phyloP scores from a whole-genome alignment of 30 jellyfish, hydroid and myxozoan species.

The Aurelia sp. region DNA sequence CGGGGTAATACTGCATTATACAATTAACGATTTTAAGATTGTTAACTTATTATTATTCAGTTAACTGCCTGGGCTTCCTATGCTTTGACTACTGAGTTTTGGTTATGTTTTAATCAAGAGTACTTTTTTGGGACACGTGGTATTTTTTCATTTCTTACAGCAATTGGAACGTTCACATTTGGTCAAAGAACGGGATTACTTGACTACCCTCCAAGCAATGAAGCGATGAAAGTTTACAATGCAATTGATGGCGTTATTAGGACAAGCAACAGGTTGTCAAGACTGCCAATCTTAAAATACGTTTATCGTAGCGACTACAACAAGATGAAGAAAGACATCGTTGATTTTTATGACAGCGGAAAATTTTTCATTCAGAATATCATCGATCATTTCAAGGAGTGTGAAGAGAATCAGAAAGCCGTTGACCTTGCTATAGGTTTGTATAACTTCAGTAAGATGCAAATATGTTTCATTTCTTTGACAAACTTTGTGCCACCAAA shows the following conservation, averaged over 20 bases:
- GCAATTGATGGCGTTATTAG: background rate
- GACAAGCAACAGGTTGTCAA: background rate
- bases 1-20: too few relatives aligned
- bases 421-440: background rate
- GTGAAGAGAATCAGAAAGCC: background rate
- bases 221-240: background rate
- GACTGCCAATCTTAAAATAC: background rate
- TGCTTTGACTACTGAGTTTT: too few relatives aligned
- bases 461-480: too few relatives aligned
- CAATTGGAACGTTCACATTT: background rate
- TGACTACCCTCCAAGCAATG: background rate
- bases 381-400: background rate
- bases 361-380: background rate
- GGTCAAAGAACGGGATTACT: background rate
- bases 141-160: background rate
- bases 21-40: too few relatives aligned
- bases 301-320: background rate
- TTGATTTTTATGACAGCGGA: slow-evolving; percentile 2
- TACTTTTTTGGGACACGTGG: too few relatives aligned
- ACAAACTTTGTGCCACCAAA: too few relatives aligned
- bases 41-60: too few relatives aligned
- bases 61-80: too few relatives aligned
- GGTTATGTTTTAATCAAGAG: too few relatives aligned
- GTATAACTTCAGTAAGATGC: background rate
- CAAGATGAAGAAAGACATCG: background rate